phyloP scores from a whole-genome alignment of 2,113 vertebrate genomes.

The Reinhardtius hippoglossoides region DNA sequence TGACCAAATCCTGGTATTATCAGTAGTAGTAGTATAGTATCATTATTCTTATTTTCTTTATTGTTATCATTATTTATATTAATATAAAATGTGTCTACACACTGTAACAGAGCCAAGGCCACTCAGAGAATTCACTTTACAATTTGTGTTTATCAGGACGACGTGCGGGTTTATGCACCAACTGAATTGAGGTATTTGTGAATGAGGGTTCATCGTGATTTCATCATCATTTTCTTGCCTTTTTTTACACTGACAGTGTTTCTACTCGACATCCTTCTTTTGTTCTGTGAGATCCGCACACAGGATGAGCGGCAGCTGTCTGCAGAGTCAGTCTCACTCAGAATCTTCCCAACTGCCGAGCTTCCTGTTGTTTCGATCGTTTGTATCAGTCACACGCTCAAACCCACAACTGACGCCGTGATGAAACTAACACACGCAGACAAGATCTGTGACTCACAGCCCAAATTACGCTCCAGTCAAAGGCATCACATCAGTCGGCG shows the following conservation, averaged over 20 bases:
- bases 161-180: no score
- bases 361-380: not conserved
- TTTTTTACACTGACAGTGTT: conserved; percentile 1
- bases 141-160: no score
- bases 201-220: not conserved
- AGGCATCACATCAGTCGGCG: no score
- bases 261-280: not conserved
- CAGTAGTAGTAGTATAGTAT: no score
- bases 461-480: no score
- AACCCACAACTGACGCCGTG: conserved; percentile 32
- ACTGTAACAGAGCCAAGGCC: no score
- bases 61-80: no score
- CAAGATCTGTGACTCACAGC: conserved; percentile 9
- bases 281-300: conserved; percentile 1
- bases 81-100: no score
- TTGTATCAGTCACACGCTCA: conserved; percentile 17
- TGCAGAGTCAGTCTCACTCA: not conserved
- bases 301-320: conserved; percentile 7
- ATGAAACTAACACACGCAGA: not conserved
- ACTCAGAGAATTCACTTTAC: no score
- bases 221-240: not conserved
- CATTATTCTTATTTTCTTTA: no score
- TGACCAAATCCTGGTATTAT: not conserved
- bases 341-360: not conserved
- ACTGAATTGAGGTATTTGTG: no score